These are phyloP conservation scores for Drosophila leontia DNA, from an alignment of 1,140 invertebrate species.

Conservation along the genomic window DNA sequence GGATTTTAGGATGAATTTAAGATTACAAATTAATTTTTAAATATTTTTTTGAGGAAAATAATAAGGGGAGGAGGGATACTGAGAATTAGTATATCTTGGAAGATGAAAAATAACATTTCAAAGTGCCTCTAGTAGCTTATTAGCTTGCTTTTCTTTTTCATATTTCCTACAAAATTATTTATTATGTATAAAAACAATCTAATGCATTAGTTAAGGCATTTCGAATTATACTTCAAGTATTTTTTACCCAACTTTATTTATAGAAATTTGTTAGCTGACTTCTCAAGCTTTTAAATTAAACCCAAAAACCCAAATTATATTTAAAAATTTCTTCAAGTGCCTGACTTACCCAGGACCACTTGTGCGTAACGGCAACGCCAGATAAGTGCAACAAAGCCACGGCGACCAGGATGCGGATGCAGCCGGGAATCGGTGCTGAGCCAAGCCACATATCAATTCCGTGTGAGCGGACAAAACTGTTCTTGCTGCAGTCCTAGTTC, in stretches of 20 bases:
- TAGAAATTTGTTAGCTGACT: neutral
- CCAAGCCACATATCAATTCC: slow-evolving; percentile 76
- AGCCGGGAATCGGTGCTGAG: slow-evolving; percentile 26
- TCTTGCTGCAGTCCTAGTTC: slow-evolving; percentile 62
- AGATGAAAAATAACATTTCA: neutral
- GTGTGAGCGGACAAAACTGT: slow-evolving; percentile 67
- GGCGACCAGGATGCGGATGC: slow-evolving; percentile 37
- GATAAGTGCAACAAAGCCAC: slow-evolving; percentile 75
- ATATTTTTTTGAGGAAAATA: neutral
- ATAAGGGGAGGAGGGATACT: neutral
- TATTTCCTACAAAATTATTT: neutral
- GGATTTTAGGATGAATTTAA: neutral
- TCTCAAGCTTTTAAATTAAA: neutral
- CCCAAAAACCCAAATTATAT: too few relatives aligned
- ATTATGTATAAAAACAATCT: neutral
- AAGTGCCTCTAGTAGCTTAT: neutral
- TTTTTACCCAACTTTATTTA: too few relatives aligned
- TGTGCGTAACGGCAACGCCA: slow-evolving; percentile 73
- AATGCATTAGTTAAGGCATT: neutral
- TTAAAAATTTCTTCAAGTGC: slow-evolving; percentile 15
- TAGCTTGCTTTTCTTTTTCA: neutral
- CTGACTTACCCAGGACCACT: slow-evolving; percentile 41
- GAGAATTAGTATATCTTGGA: too few relatives aligned
- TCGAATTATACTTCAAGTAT: neutral
- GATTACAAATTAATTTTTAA: neutral